Evolutionary conservation across 2,888 invertebrate species (phyloP).

Genomic region (Torymus aiolomorphi): DNA sequence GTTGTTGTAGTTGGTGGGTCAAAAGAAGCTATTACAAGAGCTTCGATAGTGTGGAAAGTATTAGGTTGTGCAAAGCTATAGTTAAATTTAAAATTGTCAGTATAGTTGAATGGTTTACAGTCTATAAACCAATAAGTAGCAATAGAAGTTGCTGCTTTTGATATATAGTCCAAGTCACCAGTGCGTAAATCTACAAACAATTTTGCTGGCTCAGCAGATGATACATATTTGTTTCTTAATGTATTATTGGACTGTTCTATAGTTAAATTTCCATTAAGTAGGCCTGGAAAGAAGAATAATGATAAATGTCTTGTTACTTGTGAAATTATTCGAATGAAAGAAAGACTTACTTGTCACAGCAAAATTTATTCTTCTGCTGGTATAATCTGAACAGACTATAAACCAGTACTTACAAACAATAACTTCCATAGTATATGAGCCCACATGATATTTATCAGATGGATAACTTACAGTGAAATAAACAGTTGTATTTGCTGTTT

Average conservation of each 20-base stretch:
- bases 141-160: slow-evolving; percentile 77
- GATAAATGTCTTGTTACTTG: slow-evolving; percentile 12
- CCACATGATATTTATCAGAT: slow-evolving; percentile 77
- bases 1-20: slow-evolving; percentile 76
- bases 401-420: slow-evolving; percentile 72
- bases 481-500: slow-evolving; percentile 77
- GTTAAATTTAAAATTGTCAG: slow-evolving; percentile 79
- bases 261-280: slow-evolving; percentile 82
- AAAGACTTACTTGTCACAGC: slow-evolving; percentile 76
- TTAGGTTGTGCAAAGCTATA: slow-evolving; percentile 82
- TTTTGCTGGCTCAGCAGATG: slow-evolving; percentile 77
- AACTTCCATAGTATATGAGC: slow-evolving; percentile 80
- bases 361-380: slow-evolving; percentile 74
- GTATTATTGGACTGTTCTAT: slow-evolving; percentile 81
- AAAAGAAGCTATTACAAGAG: slow-evolving; percentile 84
- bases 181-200: slow-evolving; percentile 77
- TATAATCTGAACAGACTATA: slow-evolving; percentile 62
- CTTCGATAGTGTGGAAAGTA: slow-evolving; percentile 81
- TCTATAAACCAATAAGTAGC: slow-evolving; percentile 88
- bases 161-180: slow-evolving; percentile 80
- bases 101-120: slow-evolving; percentile 83
- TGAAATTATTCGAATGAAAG: slow-evolving; percentile 26
- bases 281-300: slow-evolving; percentile 76
- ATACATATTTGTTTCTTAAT: slow-evolving; percentile 80
- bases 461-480: slow-evolving; percentile 82